Evolutionary conservation across 1,140 invertebrate genomes (phyloP).

Genomic region (Leucophenga varia): DNA sequence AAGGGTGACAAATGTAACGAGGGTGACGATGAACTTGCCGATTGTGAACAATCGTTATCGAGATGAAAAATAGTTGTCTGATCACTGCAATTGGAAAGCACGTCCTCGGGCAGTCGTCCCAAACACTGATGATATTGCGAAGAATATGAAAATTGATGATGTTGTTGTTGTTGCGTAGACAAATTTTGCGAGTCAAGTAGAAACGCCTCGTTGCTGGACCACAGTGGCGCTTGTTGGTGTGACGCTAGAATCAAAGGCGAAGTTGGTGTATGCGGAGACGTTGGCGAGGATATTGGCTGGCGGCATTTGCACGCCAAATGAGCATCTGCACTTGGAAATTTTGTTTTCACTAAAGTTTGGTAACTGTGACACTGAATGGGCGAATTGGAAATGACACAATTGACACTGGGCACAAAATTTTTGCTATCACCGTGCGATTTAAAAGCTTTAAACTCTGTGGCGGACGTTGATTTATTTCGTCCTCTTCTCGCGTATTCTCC

Average conservation of each 20-base stretch:
- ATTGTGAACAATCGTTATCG: slow-evolving; percentile 12
- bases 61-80: slow-evolving; percentile 24
- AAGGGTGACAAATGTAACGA: slow-evolving; percentile 19
- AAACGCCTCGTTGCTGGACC: slow-evolving; percentile 16
- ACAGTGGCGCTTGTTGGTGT: slow-evolving; percentile 1
- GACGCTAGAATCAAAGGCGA: too few species aligned
- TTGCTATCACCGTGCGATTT: slow-evolving; percentile 11
- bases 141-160: too few species aligned
- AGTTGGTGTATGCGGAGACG: too few species aligned
- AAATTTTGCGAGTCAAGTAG: background rate
- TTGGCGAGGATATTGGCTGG: too few species aligned
- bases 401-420: slow-evolving; percentile 3
- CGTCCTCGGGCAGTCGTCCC: slow-evolving; percentile 14
- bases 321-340: too few species aligned
- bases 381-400: too few species aligned
- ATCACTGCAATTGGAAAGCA: slow-evolving; percentile 25
- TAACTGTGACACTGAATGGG: too few species aligned
- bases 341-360: too few species aligned
- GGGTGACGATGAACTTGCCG: slow-evolving; percentile 13
- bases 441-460: background rate
- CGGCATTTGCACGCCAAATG: too few species aligned
- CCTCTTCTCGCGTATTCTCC: background rate
- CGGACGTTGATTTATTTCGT: background rate
- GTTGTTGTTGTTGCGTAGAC: background rate
- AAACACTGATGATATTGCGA: too few species aligned